These are phyloP conservation scores for Bilobella aurantiaca DNA, from an alignment of 1,140 invertebrate species.

Conservation along the genomic window DNA sequence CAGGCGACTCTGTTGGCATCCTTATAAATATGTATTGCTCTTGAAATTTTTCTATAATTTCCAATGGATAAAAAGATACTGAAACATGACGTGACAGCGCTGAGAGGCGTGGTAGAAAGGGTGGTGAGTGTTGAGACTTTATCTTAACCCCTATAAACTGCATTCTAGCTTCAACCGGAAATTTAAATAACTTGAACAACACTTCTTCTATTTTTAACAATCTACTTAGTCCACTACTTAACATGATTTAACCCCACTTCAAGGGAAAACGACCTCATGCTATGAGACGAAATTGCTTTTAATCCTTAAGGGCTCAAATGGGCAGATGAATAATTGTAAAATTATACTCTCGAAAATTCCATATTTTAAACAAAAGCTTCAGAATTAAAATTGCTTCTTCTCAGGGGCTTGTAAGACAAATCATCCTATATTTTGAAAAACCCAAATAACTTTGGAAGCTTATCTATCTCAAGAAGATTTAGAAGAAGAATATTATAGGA, in stretches of 20 bases:
- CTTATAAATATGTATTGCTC: slow-evolving; percentile 10
- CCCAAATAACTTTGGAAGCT: too few relatives aligned
- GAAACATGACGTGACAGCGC: neutral
- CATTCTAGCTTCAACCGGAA: too few relatives aligned
- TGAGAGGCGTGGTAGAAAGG: neutral
- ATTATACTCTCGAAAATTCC: too few relatives aligned
- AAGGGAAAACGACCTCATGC: slow-evolving; percentile 24
- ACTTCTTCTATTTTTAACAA: slow-evolving; percentile 17
- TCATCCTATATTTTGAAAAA: too few relatives aligned
- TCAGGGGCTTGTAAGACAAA: neutral
- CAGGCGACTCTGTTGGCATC: neutral
- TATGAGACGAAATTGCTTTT: slow-evolving; percentile 34
- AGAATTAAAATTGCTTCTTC: too few relatives aligned
- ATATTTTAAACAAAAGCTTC: too few relatives aligned
- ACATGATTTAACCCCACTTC: slow-evolving; percentile 3
- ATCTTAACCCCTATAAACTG: too few relatives aligned
- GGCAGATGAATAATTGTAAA: slow-evolving; percentile 34
- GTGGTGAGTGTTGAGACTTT: neutral
- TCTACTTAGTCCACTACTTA: slow-evolving; percentile 12
- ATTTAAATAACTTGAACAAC: too few relatives aligned
- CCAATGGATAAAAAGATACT: too few relatives aligned
- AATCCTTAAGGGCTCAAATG: slow-evolving; percentile 28
- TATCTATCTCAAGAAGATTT: too few relatives aligned
- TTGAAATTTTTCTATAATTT: too few relatives aligned
- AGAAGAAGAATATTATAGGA: too few relatives aligned